Percentiles rank a stretch among this genome's conserved stretches.
These are phyloP conservation scores for Leiothrix lutea DNA, from an alignment of 2,113 vertebrate genomes.

Conservation along the genomic window DNA sequence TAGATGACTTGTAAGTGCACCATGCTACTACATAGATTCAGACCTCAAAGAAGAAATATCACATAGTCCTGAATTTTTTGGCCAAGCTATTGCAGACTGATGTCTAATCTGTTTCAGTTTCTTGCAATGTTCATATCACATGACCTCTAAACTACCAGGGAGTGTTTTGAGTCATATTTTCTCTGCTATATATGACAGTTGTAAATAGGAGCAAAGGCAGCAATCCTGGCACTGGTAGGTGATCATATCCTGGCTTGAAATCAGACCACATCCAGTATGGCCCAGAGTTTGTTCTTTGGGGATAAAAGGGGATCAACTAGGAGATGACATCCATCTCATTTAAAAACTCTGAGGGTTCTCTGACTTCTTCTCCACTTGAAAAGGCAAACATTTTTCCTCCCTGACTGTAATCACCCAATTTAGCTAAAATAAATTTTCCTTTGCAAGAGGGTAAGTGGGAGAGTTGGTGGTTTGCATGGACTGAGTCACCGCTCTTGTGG, in stretches of 20 bases:
- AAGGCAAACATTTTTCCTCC: neutral
- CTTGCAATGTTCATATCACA: neutral
- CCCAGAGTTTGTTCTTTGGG: neutral
- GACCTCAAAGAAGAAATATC: neutral
- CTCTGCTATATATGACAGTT: neutral
- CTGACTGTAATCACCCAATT: neutral
- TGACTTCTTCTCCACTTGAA: neutral
- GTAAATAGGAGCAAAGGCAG: neutral
- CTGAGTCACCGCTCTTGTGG: neutral
- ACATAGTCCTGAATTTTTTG: neutral
- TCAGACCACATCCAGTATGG: neutral
- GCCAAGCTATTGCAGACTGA: neutral
- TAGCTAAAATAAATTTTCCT: conserved; percentile 7
- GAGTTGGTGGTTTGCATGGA: neutral
- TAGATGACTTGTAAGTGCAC: neutral
- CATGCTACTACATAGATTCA: neutral
- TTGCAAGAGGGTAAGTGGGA: neutral
- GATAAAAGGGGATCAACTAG: neutral
- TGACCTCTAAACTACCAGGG: neutral
- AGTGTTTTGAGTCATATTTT: neutral
- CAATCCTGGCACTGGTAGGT: neutral
- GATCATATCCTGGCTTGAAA: neutral
- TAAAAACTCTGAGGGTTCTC: neutral
- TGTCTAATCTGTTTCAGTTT: neutral
- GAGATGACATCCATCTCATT: neutral